Conservation (phyloP, 2,797 vertebrate species). For the Sebastes matsubarae region DNA sequence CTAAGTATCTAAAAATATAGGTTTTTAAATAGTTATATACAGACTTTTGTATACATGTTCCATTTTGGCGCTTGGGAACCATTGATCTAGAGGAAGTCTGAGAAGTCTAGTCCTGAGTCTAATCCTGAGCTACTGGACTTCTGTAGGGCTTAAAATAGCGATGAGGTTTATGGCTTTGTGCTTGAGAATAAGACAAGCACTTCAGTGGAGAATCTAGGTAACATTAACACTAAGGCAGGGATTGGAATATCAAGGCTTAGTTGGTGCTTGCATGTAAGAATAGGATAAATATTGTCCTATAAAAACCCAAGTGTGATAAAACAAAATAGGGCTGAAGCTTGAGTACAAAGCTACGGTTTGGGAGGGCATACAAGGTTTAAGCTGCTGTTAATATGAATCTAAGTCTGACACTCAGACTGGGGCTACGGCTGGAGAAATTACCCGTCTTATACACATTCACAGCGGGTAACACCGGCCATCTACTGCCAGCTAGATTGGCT, state of each 20-base stretch:
- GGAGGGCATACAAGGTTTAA: background rate
- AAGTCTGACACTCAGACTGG: slow-evolving; percentile 16
- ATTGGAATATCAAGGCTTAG: slow-evolving; percentile 13
- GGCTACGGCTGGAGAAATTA: slow-evolving; percentile 47
- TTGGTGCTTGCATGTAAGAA: slow-evolving; percentile 3
- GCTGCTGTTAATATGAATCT: background rate
- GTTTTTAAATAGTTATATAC: too few species aligned
- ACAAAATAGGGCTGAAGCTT: slow-evolving; percentile 2
- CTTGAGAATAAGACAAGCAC: background rate
- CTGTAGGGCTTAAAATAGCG: background rate
- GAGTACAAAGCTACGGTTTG: background rate
- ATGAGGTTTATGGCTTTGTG: slow-evolving; percentile 8
- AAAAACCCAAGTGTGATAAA: slow-evolving; percentile 11
- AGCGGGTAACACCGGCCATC: background rate
- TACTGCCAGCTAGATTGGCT: slow-evolving; percentile 8
- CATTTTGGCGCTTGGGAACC: too few species aligned
- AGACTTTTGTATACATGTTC: too few species aligned
- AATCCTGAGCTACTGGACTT: background rate
- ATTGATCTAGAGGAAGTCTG: too few species aligned
- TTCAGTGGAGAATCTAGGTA: background rate
- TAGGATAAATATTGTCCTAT: background rate
- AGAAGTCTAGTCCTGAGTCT: too few species aligned
- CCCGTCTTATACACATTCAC: background rate
- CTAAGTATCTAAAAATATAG: too few species aligned
- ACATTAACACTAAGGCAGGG: slow-evolving; percentile 7